Evolutionary conservation across 2,113 vertebrate genomes (phyloP).

Genomic region (Pica pica): DNA sequence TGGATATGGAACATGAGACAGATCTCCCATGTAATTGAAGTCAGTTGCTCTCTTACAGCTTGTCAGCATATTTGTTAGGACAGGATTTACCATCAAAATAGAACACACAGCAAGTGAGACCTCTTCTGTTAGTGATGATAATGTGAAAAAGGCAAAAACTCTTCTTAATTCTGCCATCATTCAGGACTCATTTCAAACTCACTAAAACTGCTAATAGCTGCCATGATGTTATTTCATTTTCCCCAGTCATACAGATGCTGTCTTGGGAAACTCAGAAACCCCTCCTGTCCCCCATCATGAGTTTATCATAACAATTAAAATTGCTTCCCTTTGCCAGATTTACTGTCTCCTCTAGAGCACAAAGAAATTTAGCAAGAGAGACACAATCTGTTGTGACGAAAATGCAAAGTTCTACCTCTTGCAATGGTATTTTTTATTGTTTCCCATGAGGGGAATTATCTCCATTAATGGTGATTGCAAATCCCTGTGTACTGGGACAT

Average conservation of each 20-base stretch:
- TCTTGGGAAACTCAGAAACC: neutral
- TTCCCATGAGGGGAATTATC: neutral
- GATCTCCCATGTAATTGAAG: neutral
- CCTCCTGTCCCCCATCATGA: neutral
- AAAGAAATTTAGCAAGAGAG: neutral
- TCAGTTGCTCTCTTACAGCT: neutral
- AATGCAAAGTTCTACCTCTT: neutral
- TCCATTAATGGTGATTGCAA: slow-evolving; percentile 9
- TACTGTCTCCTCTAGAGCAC: neutral
- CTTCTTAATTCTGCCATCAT: neutral
- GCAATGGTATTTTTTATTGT: neutral
- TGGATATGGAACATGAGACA: neutral
- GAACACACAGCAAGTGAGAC: neutral
- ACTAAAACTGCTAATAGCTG: neutral
- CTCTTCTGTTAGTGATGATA: neutral
- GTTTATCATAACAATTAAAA: neutral
- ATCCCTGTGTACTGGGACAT: neutral
- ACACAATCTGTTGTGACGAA: neutral
- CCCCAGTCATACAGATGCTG: neutral
- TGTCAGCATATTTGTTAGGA: neutral
- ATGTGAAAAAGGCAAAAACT: neutral
- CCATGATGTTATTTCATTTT: neutral
- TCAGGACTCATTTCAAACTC: neutral
- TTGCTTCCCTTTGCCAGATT: neutral
- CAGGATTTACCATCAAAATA: neutral